Base-by-base conservation (phyloP, 1,140 invertebrate genomes). In the Calephelis virginiensis region DNA sequence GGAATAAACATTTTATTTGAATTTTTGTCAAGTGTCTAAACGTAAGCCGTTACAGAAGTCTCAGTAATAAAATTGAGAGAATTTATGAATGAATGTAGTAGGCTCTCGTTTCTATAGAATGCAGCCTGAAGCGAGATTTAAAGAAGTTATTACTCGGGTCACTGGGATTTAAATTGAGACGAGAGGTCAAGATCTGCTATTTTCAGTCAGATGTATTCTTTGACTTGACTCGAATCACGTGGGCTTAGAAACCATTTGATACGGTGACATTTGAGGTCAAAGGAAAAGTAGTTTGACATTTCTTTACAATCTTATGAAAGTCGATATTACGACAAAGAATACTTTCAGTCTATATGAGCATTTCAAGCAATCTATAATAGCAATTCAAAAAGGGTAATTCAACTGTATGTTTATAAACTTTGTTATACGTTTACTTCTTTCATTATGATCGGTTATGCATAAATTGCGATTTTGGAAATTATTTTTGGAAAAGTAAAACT, bases 131-230 rank as follows among this genome's bases (percentile, higher is more conserved):
- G 53, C 53, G 28, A 56, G 28, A 28, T 56, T 56, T 37, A 56
- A 56, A 56, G 53, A 56, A 56, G 53, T 56, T 56, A 56, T 56
- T 56, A 37, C 53, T 28, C 53, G 53, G 53, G 53, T 56, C 53
- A 56, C 53, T 9, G 53, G 10, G 53, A 37, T 56, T 56, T 17
- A 56, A 56, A 56, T 56, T 56, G 53, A 56, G 53, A 56, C 53
- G 53, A 56, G 28, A 56, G 53, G 53, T 56, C 53, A 56, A 56
- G 53, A 28, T 56, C 53, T 56, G 53, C 53, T 56, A 56, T 56
- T 56, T 56, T 56, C 12, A 56, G 28, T 56, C 53, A 37, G 7
- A 56, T 40, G 6, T 40, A 40, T 40, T 40, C 40, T 40, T 40
- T 40, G 40, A 40, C 40, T 40, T 14, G 11, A 56, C 11, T 17